Base-by-base conservation (phyloP, 2,113 vertebrate genomes). In the Camelus dromedarius region DNA sequence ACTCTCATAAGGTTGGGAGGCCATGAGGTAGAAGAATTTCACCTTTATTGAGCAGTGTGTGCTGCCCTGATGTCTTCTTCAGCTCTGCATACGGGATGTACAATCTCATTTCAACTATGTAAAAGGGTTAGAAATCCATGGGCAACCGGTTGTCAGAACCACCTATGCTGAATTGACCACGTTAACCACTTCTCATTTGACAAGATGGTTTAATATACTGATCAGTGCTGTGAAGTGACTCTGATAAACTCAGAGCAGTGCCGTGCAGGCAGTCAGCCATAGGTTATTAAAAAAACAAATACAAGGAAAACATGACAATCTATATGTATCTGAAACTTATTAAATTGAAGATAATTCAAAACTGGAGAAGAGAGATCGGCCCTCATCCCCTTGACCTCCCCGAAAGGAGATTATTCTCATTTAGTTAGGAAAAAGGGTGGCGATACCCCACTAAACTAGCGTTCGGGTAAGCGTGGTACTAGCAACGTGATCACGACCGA, bases 21-120 rank as follows among this genome's bases (percentile, higher is more conserved):
- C 46, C 5, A n/a, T 46, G 20, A 62, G 3, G 19, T 77, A 19
- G 6, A 46, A 35, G 4, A 4, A 2, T 38, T 88, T n/a, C 52
- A 88, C 10, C 14, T 28, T 80, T 54, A 42, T 62, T 38, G 14
- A 62, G 8, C 42, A 42, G 19, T 24, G 6, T 62, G 8, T 81
- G 8, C 52, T 88, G 13, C 11, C 14, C 28, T 54, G n/a, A 28
- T 14, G 8, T 72, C 42, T 16, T 60, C 30, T 26, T 62, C 19
- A 81, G 3, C 28, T 69, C 14, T 62, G 26, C 66, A 26, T 26
- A 54, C 20, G 15, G 20, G 9, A 15, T 54, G 2, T 72, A 46
- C 46, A 38, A 48, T 54, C 42, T 70, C 42, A 72, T 93, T 77
- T 70, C 69, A 93, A 58, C 54, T 35, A 50, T 50, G 56, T 73